phyloP scores from a whole-genome alignment of 2,113 vertebrate genomes.

The Hypomesus transpacificus region DNA sequence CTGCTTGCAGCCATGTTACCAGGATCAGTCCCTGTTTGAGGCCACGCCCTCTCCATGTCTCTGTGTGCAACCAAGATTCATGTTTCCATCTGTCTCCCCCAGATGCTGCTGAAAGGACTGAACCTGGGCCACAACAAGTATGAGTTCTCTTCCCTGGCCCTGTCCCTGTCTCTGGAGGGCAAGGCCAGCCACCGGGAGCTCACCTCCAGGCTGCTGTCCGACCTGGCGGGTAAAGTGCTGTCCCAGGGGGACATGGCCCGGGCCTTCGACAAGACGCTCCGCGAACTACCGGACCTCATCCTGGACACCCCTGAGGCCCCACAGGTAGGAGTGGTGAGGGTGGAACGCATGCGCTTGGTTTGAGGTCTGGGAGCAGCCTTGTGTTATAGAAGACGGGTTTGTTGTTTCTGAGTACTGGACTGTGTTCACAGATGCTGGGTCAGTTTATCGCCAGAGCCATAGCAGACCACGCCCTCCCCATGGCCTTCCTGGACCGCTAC shows the following conservation, averaged over 20 bases:
- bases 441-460: constrained; percentile 85
- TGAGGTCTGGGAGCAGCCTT: background rate
- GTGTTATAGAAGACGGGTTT: too few species aligned
- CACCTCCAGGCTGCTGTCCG: constrained; percentile 80
- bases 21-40: background rate
- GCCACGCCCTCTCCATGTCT: constrained; percentile 14
- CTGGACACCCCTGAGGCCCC: constrained; percentile 85
- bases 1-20: too few species aligned
- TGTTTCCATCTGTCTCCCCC: background rate
- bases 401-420: too few species aligned
- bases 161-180: constrained; percentile 81
- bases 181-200: constrained; percentile 86
- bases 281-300: constrained; percentile 81
- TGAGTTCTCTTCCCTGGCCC: constrained; percentile 77
- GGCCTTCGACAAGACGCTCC: constrained; percentile 79
- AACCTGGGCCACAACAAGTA: constrained; percentile 75
- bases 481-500: constrained; percentile 79
- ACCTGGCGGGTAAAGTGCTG: constrained; percentile 74
- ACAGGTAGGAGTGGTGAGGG: constrained; percentile 64
- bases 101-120: constrained; percentile 79
- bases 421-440: constrained; percentile 77
- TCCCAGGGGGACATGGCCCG: constrained; percentile 72
- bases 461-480: constrained; percentile 80
- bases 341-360: background rate
- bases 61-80: background rate